Base-by-base conservation (phyloP, 2,888 invertebrate species). In the Prenolepis imparis region DNA sequence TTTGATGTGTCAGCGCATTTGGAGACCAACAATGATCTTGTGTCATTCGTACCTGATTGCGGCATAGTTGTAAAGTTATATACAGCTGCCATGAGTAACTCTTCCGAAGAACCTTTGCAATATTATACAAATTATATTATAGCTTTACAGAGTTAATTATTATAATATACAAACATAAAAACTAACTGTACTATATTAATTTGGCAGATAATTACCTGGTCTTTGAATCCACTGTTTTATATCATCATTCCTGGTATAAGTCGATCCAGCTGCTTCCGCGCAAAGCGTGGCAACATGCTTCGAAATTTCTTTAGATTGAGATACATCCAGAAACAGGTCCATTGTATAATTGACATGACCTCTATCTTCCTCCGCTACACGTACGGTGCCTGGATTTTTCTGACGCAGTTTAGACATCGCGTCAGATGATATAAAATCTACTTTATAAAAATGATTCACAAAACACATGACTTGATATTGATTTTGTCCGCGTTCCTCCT, bases 381-480 rank as follows among this genome's bases (percentile, higher is more conserved):
- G 96, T 59, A 98, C 97, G 21, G 98, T 98, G 84, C 97, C 97
- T 5, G 98, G 98, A 95, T 98, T 98, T 95, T 96, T 96, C 91
- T 99, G 99, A 94, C 99, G 96, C 73, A 99, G 95, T 95, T 99
- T 99, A 52, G 98, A 98, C 98, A 99, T 99, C 28, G 99, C 99
- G 95, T 99, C 99, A 5, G 99, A 98, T 5, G 99, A 98, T 93
- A 99, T 99, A 94, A 99, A 99, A 93, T 98, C 98, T 90, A 98
- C 98, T 95, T 98, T 98, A 78, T 97, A 97, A 91, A 98, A 98
- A 93, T 98, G 98, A 78, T 97, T 97, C 15, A 98, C 96, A 95
- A 99, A 99, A 95, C 99, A 99, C 95, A 99, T 96, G 6, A 97
- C 97, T 95, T 98, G 98, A 94, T 97, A 97, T 86, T 98, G 98